phyloP scores from a whole-genome alignment of 2,797 vertebrate species.

The Sebastes wilsoni region DNA sequence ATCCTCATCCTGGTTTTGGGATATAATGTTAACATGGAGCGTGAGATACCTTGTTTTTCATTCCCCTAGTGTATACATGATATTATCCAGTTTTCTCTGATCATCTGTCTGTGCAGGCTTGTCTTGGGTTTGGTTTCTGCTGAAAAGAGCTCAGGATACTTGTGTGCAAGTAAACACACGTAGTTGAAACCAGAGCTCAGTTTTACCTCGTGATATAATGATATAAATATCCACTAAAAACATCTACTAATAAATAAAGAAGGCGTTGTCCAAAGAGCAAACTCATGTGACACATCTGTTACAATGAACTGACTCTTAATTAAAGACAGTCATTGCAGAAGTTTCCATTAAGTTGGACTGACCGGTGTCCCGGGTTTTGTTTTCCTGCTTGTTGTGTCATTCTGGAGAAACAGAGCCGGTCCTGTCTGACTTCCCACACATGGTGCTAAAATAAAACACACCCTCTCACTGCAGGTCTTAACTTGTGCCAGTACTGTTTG shows the following conservation, averaged over 20 bases:
- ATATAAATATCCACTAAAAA: neutral
- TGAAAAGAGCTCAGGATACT: neutral
- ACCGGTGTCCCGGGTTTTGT: neutral
- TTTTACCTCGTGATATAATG: neutral
- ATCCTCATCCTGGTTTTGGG: neutral
- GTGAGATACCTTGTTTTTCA: neutral
- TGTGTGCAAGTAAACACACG: neutral
- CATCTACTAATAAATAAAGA: neutral
- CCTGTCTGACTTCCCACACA: constrained; percentile 48
- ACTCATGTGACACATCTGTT: neutral
- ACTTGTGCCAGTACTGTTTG: constrained; percentile 42
- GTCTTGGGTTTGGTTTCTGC: neutral
- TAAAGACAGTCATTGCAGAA: neutral
- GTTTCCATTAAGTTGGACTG: neutral
- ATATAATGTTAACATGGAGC: neutral
- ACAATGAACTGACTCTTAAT: neutral
- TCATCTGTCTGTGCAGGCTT: neutral
- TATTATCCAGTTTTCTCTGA: neutral
- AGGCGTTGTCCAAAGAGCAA: neutral
- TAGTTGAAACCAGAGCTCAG: neutral
- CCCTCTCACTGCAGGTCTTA: constrained; percentile 57
- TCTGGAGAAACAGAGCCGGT: constrained; percentile 26
- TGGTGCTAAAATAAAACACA: constrained; percentile 30
- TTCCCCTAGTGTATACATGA: neutral
- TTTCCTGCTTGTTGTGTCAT: constrained; percentile 34